These are phyloP conservation scores for Drosophila kanapiae DNA, from an alignment of 1,140 invertebrate species.

Conservation along the genomic window DNA sequence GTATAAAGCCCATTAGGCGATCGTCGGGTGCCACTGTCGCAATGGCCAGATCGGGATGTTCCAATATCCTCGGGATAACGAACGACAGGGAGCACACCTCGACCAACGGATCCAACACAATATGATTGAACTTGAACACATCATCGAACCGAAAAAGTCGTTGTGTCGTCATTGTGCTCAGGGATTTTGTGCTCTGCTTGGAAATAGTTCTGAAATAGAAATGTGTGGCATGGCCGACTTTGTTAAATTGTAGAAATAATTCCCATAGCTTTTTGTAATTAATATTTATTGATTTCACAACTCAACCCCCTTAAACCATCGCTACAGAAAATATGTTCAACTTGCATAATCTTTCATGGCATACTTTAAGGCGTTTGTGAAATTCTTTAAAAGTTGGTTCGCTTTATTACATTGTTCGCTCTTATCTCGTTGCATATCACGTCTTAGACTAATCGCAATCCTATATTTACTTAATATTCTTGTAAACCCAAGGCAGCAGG, in stretches of 20 bases:
- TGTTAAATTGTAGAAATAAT: not conserved
- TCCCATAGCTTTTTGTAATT: not conserved
- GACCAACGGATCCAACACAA: conserved; percentile 42
- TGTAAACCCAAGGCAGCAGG: conserved; percentile 92
- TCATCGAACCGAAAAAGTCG: conserved; percentile 40
- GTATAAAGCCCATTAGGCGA: conserved; percentile 35
- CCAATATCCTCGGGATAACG: conserved; percentile 18
- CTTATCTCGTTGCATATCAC: conserved; percentile 62
- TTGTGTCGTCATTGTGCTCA: conserved; percentile 29
- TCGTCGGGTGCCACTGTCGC: conserved; percentile 28
- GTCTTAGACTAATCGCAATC: conserved; percentile 67
- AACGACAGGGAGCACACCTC: conserved; percentile 40
- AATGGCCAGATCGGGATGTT: conserved; percentile 39
- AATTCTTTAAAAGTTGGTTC: conserved; percentile 9
- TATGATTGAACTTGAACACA: conserved; percentile 49
- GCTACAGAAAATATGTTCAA: not conserved
- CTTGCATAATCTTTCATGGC: not conserved
- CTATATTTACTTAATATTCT: conserved; percentile 86
- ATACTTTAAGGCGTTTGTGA: conserved; percentile 13
- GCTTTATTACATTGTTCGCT: conserved; percentile 43
- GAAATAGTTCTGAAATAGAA: not conserved
- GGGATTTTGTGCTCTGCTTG: not conserved
- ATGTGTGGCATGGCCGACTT: not conserved
- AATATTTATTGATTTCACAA: not conserved
- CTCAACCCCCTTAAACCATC: not conserved